These are phyloP conservation scores for Cherax quadricarinatus DNA, from an alignment of 1,140 invertebrate species.

Conservation along the genomic window DNA sequence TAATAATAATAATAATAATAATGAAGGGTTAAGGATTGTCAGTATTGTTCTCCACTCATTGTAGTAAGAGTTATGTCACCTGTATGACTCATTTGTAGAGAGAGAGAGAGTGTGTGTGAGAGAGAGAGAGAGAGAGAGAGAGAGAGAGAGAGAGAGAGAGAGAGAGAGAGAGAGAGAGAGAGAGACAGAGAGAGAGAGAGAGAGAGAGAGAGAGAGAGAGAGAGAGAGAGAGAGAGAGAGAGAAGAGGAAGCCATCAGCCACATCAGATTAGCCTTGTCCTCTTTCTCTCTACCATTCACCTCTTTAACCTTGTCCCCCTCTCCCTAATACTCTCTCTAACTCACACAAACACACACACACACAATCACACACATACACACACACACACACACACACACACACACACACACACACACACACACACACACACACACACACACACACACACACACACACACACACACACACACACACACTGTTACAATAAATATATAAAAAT, in stretches of 20 bases:
- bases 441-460: too few relatives aligned
- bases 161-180: conserved; percentile 21
- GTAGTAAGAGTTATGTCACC: not conserved
- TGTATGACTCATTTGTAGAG: not conserved
- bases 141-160: conserved; percentile 10
- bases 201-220: conserved; percentile 38
- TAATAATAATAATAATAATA: not conserved
- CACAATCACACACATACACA: too few relatives aligned
- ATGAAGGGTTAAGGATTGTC: not conserved
- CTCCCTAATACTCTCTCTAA: too few relatives aligned
- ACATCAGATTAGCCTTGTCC: not conserved
- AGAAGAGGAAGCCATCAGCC: not conserved
- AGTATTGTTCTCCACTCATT: not conserved
- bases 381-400: too few relatives aligned
- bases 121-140: conserved; percentile 9
- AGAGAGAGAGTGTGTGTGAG: not conserved
- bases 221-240: conserved; percentile 38
- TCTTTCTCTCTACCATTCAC: too few relatives aligned
- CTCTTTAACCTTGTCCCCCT: too few relatives aligned
- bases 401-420: too few relatives aligned
- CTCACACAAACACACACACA: too few relatives aligned
- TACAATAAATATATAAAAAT: too few relatives aligned
- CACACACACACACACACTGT: too few relatives aligned
- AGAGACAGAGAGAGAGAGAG: conserved; percentile 35
- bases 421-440: too few relatives aligned